These are phyloP conservation scores for Sarcoramphus papa DNA, from an alignment of 2,797 vertebrate species.

Conservation along the genomic window DNA sequence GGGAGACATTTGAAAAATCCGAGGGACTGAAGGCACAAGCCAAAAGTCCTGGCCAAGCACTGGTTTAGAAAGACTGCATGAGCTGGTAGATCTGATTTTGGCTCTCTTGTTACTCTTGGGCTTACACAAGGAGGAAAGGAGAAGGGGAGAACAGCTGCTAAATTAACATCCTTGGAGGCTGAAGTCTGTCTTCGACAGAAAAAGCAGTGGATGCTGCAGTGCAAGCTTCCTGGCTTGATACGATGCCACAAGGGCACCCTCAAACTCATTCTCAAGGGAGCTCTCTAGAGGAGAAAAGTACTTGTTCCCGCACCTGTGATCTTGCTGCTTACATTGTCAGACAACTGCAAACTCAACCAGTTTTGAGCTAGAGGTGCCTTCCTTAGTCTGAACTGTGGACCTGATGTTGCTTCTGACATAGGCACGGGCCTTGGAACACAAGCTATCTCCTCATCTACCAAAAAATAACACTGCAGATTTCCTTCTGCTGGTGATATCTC, in stretches of 20 bases:
- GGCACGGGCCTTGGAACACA: not conserved
- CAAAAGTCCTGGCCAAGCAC: not conserved
- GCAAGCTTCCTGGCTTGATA: not conserved
- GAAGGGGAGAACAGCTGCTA: not conserved
- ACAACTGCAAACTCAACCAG: not conserved
- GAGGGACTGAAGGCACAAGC: not conserved
- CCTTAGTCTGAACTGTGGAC: not conserved
- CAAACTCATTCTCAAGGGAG: not conserved
- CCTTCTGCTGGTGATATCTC: not conserved
- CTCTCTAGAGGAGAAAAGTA: not conserved
- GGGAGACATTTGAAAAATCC: not conserved
- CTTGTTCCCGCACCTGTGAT: not conserved
- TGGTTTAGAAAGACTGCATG: not conserved
- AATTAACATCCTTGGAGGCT: not conserved
- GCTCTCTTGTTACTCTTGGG: not conserved
- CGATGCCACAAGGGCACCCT: not conserved
- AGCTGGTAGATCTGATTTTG: not conserved
- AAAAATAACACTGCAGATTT: not conserved
- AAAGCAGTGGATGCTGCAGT: not conserved
- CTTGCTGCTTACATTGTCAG: not conserved
- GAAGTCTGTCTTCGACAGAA: not conserved
- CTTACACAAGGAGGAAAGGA: not conserved
- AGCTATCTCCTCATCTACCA: not conserved
- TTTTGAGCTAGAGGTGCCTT: not conserved
- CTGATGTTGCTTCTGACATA: not conserved